Evolutionary conservation across 2,888 invertebrate species (phyloP).

Genomic region (Allygus modestus): DNA sequence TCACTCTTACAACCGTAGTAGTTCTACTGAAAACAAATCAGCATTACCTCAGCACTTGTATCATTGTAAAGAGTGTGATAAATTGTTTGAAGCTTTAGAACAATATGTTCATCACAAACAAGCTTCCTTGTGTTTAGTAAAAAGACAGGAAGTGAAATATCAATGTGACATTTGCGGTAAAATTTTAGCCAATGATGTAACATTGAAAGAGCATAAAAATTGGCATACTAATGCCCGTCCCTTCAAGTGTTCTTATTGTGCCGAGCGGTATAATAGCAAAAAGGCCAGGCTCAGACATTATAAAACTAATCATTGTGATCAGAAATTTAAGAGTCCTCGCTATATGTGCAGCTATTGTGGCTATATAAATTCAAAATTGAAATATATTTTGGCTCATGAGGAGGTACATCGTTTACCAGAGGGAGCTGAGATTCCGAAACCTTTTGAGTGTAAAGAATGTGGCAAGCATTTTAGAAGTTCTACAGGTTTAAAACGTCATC

Average conservation of each 20-base stretch:
- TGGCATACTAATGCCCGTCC: background rate
- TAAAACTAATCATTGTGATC: background rate
- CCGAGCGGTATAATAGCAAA: background rate
- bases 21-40: too few species aligned
- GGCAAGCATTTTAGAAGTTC: background rate
- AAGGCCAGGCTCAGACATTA: background rate
- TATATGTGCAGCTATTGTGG: background rate
- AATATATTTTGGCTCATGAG: background rate
- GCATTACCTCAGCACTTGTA: too few species aligned
- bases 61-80: background rate
- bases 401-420: background rate
- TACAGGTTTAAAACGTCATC: background rate
- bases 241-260: background rate
- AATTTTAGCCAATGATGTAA: background rate
- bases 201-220: background rate
- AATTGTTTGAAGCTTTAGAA: background rate
- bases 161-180: conserved; percentile 21
- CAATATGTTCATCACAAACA: background rate
- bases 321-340: background rate
- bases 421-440: conserved; percentile 27
- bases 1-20: too few species aligned
- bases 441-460: conserved; percentile 19
- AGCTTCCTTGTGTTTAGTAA: background rate
- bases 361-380: background rate
- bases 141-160: background rate